phyloP scores from a whole-genome alignment of 2,113 vertebrate genomes.

The Callopanchax toddi region DNA sequence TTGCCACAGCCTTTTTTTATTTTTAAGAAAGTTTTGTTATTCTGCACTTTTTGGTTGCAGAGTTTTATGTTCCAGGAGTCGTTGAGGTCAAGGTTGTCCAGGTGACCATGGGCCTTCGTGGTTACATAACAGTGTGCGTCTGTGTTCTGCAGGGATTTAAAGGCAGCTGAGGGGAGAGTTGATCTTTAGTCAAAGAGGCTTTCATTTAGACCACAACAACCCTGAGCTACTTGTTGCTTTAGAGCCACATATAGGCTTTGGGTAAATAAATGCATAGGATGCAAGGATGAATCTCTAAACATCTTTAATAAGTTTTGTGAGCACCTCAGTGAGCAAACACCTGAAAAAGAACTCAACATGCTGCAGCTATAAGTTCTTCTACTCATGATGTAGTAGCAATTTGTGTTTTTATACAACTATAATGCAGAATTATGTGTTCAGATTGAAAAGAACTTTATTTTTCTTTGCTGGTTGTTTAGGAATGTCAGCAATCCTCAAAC shows the following conservation, averaged over 20 bases:
- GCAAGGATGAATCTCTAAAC: no score
- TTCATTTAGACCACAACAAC: constrained; percentile 73
- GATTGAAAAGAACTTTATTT: no score
- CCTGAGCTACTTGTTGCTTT: constrained; percentile 43
- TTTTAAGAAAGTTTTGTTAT: background rate
- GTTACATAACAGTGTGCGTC: constrained; percentile 72
- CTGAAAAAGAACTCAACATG: no score
- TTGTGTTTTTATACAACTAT: no score
- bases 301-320: no score
- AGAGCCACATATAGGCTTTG: constrained; percentile 26
- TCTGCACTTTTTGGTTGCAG: background rate
- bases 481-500: no score
- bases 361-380: no score
- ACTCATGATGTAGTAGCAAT: no score
- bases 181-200: constrained; percentile 75
- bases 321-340: no score
- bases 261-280: background rate
- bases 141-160: constrained; percentile 69
- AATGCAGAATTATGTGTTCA: no score
- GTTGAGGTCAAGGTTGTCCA: constrained; percentile 38
- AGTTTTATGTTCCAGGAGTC: constrained; percentile 34
- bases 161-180: constrained; percentile 53
- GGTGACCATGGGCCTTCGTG: constrained; percentile 24
- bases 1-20: background rate
- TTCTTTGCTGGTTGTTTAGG: no score